phyloP scores from a whole-genome alignment of 2,888 invertebrate species.

The Drosophila neotestacea region DNA sequence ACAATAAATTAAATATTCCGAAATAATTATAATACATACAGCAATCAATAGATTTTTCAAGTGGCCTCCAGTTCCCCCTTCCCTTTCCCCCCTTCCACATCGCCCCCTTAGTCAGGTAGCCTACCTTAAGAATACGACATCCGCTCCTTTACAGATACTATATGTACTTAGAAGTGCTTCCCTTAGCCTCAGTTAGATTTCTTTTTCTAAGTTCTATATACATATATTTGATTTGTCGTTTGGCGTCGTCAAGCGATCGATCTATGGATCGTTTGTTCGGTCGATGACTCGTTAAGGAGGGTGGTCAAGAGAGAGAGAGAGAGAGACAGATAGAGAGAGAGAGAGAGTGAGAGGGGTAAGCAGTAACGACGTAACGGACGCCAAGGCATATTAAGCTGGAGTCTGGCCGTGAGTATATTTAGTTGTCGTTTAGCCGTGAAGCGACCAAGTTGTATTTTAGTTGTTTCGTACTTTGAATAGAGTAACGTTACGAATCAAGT shows the following conservation, averaged over 20 bases:
- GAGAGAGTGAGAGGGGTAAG: not conserved
- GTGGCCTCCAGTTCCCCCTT: constrained; percentile 3
- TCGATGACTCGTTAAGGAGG: constrained; percentile 18
- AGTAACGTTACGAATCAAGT: not conserved
- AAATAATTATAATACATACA: constrained; percentile 55
- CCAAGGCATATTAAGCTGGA: constrained; percentile 66
- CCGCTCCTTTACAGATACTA: constrained; percentile 36
- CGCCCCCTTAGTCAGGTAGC: too few relatives aligned
- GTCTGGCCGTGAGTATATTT: constrained; percentile 67
- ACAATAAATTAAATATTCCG: constrained; percentile 57
- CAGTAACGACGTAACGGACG: not conserved
- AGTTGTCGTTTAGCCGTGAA: constrained; percentile 61
- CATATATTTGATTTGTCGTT: not conserved
- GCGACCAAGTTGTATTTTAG: constrained; percentile 44
- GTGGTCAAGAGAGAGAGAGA: not conserved
- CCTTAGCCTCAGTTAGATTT: constrained; percentile 1
- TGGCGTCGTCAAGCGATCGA: constrained; percentile 38
- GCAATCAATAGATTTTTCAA: constrained; percentile 35
- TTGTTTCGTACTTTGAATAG: not conserved
- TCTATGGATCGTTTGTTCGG: constrained; percentile 25
- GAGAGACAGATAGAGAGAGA: not conserved
- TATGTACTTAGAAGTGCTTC: constrained; percentile 2
- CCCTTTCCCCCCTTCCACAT: too few relatives aligned
- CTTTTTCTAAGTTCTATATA: not conserved
- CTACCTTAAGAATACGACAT: constrained; percentile 16